Conservation (phyloP, 2,113 vertebrate genomes). For the Ciconia boyciana region DNA sequence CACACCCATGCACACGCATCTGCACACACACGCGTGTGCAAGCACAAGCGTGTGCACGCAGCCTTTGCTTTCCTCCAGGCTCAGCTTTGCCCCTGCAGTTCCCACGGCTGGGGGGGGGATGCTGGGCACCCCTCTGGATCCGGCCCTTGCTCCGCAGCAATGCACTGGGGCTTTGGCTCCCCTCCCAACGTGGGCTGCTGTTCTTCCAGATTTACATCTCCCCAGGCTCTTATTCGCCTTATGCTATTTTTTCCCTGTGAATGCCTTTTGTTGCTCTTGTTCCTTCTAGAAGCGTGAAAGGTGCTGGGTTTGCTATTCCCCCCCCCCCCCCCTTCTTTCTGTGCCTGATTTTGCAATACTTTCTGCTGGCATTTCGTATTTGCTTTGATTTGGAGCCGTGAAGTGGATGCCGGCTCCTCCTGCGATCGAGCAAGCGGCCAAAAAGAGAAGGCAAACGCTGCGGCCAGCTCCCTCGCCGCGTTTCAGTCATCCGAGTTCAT, state of each 20-base stretch:
- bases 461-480: background rate
- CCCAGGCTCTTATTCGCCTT: background rate
- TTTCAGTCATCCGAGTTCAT: background rate
- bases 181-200: background rate
- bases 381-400: background rate
- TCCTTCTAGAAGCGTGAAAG: slow-evolving; percentile 11
- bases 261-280: slow-evolving; percentile 4
- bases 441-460: background rate
- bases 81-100: no score
- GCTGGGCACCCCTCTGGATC: background rate
- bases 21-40: background rate
- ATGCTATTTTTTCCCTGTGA: background rate
- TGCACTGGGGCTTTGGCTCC: background rate
- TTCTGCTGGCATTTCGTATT: background rate
- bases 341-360: background rate
- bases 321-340: background rate
- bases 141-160: background rate
- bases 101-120: fast-evolving
- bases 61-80: fast-evolving
- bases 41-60: background rate
- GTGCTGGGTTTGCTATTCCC: background rate
- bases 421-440: background rate
- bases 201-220: slow-evolving; percentile 2
- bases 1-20: background rate
- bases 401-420: background rate